A percentile compares a stretch with the other conserved stretches of the same genome.
phyloP scores from a whole-genome alignment of 2,113 vertebrate species.

The Beaufortia kweichowensis region DNA sequence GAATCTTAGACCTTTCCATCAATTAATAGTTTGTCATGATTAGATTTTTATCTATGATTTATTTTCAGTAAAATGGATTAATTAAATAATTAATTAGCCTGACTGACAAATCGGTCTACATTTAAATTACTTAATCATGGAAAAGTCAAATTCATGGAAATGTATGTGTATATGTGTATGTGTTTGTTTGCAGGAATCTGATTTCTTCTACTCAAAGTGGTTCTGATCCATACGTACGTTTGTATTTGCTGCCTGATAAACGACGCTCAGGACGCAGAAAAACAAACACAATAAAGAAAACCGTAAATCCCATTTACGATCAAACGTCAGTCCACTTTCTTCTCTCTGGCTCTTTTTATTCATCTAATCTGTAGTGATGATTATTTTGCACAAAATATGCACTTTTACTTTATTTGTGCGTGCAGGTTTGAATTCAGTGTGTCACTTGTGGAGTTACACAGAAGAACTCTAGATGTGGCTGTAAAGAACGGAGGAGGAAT shows the following conservation, averaged over 20 bases:
- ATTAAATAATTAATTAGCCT: too few species aligned
- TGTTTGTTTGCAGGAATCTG: conserved; percentile 79
- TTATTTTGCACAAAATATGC: neutral
- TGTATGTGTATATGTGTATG: neutral
- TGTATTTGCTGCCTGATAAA: conserved; percentile 96
- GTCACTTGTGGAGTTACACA: conserved; percentile 84
- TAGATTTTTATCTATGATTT: too few species aligned
- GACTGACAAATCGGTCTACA: too few species aligned
- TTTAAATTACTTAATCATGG: too few species aligned
- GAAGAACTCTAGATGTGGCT: conserved; percentile 88
- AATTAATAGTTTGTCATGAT: too few species aligned
- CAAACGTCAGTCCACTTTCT: conserved; percentile 79
- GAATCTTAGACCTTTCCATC: too few species aligned
- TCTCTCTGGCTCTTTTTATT: neutral
- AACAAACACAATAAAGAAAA: conserved; percentile 90
- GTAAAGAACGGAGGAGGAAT: conserved; percentile 96
- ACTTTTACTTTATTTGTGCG: neutral
- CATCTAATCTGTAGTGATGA: neutral
- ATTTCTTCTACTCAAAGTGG: conserved; percentile 90
- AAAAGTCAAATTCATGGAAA: too few species aligned
- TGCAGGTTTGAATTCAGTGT: conserved; percentile 92
- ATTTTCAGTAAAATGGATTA: too few species aligned
- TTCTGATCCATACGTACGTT: conserved; percentile 90
- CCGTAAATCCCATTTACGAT: conserved; percentile 87
- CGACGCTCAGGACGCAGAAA: conserved; percentile 92